Evolutionary conservation across 2,113 vertebrate genomes (phyloP).

Genomic region (Accipiter virgatus): DNA sequence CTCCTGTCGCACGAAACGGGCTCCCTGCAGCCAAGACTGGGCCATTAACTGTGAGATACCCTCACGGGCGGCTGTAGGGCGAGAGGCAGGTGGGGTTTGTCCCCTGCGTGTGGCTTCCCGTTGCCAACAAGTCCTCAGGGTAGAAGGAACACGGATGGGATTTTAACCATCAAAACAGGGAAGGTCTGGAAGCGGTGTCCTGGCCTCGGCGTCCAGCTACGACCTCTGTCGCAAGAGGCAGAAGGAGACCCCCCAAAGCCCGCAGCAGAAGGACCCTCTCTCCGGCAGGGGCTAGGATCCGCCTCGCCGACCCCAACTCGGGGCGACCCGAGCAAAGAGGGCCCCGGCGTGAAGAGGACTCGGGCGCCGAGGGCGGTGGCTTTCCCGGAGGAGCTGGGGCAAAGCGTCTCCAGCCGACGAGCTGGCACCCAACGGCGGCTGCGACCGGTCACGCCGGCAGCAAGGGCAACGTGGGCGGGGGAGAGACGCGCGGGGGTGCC

Average conservation of each 20-base stretch:
- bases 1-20: rapidly evolving
- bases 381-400: background rate
- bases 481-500: no score
- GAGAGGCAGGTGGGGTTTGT: rapidly evolving
- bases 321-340: background rate
- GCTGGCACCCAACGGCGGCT: background rate
- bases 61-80: rapidly evolving
- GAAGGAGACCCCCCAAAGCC: background rate
- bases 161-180: background rate
- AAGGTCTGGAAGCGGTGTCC: background rate
- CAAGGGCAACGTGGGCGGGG: background rate
- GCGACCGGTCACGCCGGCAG: background rate
- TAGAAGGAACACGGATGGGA: background rate
- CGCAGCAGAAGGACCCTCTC: background rate
- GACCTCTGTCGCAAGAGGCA: background rate
- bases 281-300: rapidly evolving
- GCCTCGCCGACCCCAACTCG: rapidly evolving
- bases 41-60: rapidly evolving
- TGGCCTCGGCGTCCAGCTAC: background rate
- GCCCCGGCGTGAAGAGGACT: no score
- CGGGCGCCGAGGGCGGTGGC: rapidly evolving
- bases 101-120: rapidly evolving
- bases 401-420: background rate
- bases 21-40: background rate
- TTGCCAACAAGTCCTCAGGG: background rate